A percentile compares a stretch with the other conserved stretches of the same genome.
Conservation (phyloP, 53 echinoderm and acorn worm genomes). For the Stichopus horrens region DNA sequence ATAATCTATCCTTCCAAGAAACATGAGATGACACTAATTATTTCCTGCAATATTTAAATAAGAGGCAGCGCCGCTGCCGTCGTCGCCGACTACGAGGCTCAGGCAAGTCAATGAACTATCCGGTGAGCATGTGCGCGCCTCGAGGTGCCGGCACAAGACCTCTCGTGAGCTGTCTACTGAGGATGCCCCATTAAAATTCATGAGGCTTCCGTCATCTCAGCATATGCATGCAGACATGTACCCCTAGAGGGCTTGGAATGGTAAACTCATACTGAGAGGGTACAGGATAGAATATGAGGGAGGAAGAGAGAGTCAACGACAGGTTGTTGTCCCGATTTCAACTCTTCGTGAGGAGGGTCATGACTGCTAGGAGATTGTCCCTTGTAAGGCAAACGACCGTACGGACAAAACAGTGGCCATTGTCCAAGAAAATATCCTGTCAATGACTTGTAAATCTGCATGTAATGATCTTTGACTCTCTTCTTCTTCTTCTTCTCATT, state of each 20-base stretch:
- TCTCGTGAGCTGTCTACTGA: conserved; percentile 45
- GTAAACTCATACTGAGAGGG: conserved; percentile 44
- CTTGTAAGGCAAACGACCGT: conserved; percentile 39
- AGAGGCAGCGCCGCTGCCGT: conserved; percentile 15
- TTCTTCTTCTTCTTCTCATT: not conserved
- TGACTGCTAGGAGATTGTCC: conserved; percentile 48
- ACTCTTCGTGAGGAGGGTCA: conserved; percentile 40
- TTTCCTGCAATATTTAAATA: conserved; percentile 41
- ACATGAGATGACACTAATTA: conserved; percentile 50
- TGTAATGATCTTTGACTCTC: conserved; percentile 42
- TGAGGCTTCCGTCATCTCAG: conserved; percentile 45
- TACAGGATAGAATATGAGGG: conserved; percentile 24
- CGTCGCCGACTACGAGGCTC: not conserved
- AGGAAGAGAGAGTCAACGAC: conserved; percentile 37
- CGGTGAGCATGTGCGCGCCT: conserved; percentile 35
- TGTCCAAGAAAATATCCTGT: conserved; percentile 28
- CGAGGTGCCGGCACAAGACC: conserved; percentile 44
- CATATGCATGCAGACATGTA: conserved; percentile 43
- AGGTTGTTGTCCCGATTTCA: conserved; percentile 48
- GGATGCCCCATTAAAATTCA: conserved; percentile 51
- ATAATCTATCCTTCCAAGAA: conserved; percentile 26
- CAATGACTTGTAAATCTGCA: conserved; percentile 44
- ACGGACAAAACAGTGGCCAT: conserved; percentile 46
- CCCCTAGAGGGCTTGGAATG: conserved; percentile 48
- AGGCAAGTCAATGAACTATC: conserved; percentile 41